Conservation (phyloP, 2,888 invertebrate species). For the Liposcelis brunnea region DNA sequence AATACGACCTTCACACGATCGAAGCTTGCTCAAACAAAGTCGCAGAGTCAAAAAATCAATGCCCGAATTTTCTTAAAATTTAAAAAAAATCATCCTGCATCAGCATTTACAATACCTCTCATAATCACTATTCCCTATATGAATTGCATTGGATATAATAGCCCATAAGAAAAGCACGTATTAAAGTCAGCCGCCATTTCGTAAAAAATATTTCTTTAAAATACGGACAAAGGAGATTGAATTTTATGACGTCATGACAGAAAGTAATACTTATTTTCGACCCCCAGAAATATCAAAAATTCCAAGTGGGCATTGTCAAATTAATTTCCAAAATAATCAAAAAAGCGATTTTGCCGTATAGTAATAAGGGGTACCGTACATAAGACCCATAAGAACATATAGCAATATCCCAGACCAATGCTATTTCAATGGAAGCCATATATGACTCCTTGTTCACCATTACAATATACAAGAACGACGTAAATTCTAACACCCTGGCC, state of each 20-base stretch:
- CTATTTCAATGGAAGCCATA: constrained; percentile 29
- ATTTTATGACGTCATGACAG: constrained; percentile 18
- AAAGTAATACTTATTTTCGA: constrained; percentile 17
- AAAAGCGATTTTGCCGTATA: constrained; percentile 13
- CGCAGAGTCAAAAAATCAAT: too few relatives aligned
- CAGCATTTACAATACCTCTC: too few relatives aligned
- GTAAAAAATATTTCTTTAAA: too few relatives aligned
- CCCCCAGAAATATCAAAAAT: background rate
- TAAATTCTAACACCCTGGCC: background rate
- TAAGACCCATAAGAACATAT: constrained; percentile 16
- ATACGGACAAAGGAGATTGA: constrained; percentile 16
- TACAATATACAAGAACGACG: background rate
- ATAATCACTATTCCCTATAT: too few relatives aligned
- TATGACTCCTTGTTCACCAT: constrained; percentile 17
- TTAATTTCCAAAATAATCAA: constrained; percentile 9
- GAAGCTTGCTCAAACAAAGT: too few relatives aligned
- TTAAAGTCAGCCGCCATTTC: too few relatives aligned
- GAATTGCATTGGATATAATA: too few relatives aligned
- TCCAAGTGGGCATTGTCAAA: constrained; percentile 3
- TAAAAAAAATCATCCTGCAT: too few relatives aligned
- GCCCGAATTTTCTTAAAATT: too few relatives aligned
- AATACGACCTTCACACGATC: too few relatives aligned
- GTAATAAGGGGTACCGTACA: constrained; percentile 14
- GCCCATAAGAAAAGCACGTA: too few relatives aligned
- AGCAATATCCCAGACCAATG: constrained; percentile 24